Evolutionary conservation across 2,888 invertebrate genomes (phyloP).

Genomic region (Idaea dimidiata): DNA sequence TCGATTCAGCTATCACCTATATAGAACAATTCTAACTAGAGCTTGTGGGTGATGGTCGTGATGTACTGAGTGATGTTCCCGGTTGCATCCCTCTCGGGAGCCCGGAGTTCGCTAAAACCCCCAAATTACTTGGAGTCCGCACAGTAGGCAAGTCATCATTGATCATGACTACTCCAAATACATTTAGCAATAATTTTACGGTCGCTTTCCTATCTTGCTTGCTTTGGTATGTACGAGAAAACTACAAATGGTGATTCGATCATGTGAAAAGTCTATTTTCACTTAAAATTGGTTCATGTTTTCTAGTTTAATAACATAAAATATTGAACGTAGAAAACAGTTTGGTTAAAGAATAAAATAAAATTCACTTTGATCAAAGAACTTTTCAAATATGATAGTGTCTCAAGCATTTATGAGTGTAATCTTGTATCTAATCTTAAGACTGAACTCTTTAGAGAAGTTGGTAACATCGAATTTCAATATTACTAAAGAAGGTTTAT

Average conservation of each 20-base stretch:
- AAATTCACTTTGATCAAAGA: constrained; percentile 2
- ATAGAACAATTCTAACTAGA: too few relatives aligned
- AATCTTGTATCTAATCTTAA: background rate
- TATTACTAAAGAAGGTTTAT: background rate
- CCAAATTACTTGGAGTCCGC: too few relatives aligned
- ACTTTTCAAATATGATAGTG: background rate
- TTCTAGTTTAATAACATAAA: background rate
- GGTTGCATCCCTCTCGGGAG: too few relatives aligned
- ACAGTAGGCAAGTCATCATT: too few relatives aligned
- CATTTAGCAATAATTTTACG: too few relatives aligned
- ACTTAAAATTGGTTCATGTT: background rate
- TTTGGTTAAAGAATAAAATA: background rate
- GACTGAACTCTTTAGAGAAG: background rate
- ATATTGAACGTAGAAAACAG: constrained; percentile 1
- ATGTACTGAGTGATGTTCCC: too few relatives aligned
- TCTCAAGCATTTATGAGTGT: constrained; percentile 24
- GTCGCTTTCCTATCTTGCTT: too few relatives aligned
- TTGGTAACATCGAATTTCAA: background rate
- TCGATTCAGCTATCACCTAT: too few relatives aligned
- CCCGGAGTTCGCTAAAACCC: too few relatives aligned
- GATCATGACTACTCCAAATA: too few relatives aligned
- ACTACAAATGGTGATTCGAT: background rate
- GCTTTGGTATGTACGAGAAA: too few relatives aligned
- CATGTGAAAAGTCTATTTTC: background rate
- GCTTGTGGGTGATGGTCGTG: too few relatives aligned